Conservation (phyloP, 2,888 invertebrate genomes). For the Xestia rhomboidea region DNA sequence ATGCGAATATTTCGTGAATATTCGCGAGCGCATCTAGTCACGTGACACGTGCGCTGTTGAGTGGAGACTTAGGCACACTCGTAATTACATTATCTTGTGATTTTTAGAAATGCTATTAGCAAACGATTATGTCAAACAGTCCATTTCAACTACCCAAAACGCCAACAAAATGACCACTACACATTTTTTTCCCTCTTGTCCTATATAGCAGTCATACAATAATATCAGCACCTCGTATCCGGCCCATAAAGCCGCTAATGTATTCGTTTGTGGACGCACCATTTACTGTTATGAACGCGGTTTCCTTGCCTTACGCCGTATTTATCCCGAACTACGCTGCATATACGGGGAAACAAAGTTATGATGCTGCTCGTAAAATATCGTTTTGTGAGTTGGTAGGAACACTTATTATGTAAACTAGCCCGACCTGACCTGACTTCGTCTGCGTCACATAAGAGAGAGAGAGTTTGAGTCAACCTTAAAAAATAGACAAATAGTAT, state of each 20-base stretch:
- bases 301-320: constrained; percentile 76
- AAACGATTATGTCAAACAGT: background rate
- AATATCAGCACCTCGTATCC: constrained; percentile 73
- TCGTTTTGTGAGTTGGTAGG: background rate
- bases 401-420: background rate
- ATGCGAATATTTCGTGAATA: no score
- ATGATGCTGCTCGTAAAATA: constrained; percentile 30
- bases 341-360: constrained; percentile 46
- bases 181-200: constrained; percentile 22
- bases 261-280: constrained; percentile 81
- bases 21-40: no score
- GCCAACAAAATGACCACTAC: constrained; percentile 38
- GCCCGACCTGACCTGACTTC: no score
- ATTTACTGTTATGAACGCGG: constrained; percentile 82
- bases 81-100: background rate
- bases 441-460: no score
- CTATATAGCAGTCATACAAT: constrained; percentile 63
- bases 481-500: no score
- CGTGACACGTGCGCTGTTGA: no score
- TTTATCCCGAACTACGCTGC: constrained; percentile 73
- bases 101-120: background rate
- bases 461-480: no score
- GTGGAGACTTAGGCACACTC: no score
- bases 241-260: constrained; percentile 81
- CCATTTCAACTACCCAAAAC: background rate